phyloP scores from a whole-genome alignment of 2,113 vertebrate species.

The Cheirogaleus medius region DNA sequence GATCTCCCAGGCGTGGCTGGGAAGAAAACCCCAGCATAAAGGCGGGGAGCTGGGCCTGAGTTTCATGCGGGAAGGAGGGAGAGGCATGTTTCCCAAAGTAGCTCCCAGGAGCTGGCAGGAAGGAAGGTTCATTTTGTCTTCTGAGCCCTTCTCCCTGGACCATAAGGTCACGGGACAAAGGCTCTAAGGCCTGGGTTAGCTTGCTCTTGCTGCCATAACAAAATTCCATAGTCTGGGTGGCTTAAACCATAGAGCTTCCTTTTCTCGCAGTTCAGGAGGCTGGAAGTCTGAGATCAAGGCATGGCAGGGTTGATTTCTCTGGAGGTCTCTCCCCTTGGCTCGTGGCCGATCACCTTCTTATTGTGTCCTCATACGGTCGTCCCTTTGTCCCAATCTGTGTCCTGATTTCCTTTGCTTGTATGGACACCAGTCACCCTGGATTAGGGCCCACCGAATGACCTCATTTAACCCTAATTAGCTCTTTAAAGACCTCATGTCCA shows the following conservation, averaged over 20 bases:
- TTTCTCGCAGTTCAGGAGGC: not conserved
- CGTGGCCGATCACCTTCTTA: not conserved
- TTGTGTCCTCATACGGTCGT: not conserved
- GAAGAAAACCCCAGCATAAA: not conserved
- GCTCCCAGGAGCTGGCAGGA: not conserved
- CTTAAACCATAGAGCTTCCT: not conserved
- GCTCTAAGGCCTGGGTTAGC: not conserved
- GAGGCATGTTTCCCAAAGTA: not conserved
- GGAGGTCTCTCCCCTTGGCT: not conserved
- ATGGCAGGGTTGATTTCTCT: not conserved
- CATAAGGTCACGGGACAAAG: not conserved
- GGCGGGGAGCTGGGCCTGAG: not conserved
- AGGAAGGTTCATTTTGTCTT: not conserved
- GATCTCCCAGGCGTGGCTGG: not conserved
- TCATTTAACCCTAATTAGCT: not conserved
- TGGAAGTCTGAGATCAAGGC: not conserved
- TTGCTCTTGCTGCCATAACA: fast-evolving
- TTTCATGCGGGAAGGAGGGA: not conserved
- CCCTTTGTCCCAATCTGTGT: not conserved
- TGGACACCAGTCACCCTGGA: not conserved
- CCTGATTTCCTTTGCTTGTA: not conserved
- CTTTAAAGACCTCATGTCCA: not conserved
- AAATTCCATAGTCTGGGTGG: not conserved
- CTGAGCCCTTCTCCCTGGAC: not conserved
- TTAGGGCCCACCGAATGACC: not conserved